phyloP scores from a whole-genome alignment of 2,113 vertebrate genomes.

The Panthera leo region DNA sequence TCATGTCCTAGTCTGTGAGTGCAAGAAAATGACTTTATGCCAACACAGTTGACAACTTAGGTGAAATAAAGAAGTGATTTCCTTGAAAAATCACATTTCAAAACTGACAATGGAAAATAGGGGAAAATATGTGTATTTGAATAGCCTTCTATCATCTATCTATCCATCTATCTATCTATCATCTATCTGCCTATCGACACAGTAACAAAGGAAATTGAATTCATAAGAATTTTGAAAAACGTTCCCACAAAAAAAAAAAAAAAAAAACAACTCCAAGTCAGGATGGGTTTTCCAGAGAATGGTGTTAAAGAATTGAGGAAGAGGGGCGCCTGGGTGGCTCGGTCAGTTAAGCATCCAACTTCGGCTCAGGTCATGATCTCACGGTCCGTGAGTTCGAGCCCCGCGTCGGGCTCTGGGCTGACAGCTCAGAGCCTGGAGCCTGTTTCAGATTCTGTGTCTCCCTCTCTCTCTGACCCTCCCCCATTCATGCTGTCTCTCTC shows the following conservation, averaged over 20 bases:
- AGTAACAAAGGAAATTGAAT: neutral
- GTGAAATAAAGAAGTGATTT: neutral
- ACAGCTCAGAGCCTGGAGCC: too few relatives aligned
- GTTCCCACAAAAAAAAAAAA: neutral
- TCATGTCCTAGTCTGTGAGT: neutral
- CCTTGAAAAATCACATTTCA: neutral
- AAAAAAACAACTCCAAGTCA: neutral
- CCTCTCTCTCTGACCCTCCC: too few relatives aligned
- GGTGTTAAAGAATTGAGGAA: constrained; percentile 10
- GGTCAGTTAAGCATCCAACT: too few relatives aligned
- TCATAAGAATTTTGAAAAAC: neutral
- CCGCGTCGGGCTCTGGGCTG: too few relatives aligned
- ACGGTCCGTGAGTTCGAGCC: too few relatives aligned
- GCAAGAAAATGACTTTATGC: neutral
- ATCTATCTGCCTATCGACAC: neutral
- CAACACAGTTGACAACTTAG: constrained; percentile 5
- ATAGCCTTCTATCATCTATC: neutral
- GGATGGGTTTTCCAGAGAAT: neutral
- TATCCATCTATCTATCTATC: neutral
- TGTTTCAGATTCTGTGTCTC: too few relatives aligned
- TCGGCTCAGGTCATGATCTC: too few relatives aligned
- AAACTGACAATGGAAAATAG: neutral
- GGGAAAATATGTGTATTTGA: neutral
- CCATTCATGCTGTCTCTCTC: too few relatives aligned
- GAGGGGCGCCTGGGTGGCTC: neutral